phyloP scores from a whole-genome alignment of 2,797 vertebrate species.

The Esox lucius region DNA sequence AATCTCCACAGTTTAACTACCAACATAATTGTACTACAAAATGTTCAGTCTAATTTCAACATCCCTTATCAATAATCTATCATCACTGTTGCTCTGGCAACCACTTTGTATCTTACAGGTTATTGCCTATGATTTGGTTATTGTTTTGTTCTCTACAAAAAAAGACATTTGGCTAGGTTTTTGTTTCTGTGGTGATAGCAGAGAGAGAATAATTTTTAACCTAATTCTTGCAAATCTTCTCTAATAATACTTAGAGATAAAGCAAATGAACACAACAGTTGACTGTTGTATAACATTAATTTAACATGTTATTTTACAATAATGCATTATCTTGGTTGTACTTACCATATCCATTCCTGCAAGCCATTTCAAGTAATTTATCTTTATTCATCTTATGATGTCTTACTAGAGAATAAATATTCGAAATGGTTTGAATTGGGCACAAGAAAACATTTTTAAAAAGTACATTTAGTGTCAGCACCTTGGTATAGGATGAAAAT shows the following conservation, averaged over 20 bases:
- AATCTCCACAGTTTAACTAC: no score
- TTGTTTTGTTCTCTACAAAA: background rate
- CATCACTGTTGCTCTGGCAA: background rate
- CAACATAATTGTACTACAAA: background rate
- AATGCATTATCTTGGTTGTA: background rate
- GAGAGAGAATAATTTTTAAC: background rate
- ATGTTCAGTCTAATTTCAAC: background rate
- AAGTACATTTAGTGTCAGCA: no score
- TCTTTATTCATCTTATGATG: background rate
- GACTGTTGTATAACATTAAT: no score
- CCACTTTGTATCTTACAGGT: background rate
- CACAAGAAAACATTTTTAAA: background rate
- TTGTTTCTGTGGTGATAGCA: background rate
- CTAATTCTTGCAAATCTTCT: background rate
- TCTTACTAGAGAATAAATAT: background rate
- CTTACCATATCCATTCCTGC: background rate
- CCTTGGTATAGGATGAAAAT: background rate
- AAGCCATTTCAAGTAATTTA: background rate
- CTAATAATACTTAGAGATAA: background rate
- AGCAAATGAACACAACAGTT: background rate
- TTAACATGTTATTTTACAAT: background rate
- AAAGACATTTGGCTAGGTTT: background rate
- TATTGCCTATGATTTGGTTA: background rate
- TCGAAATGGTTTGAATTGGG: background rate
- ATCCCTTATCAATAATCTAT: background rate